Percentiles rank a stretch among this genome's conserved stretches.
Evolutionary conservation across 2,888 invertebrate species (phyloP).

Genomic region (Lasioglossum figueresi): DNA sequence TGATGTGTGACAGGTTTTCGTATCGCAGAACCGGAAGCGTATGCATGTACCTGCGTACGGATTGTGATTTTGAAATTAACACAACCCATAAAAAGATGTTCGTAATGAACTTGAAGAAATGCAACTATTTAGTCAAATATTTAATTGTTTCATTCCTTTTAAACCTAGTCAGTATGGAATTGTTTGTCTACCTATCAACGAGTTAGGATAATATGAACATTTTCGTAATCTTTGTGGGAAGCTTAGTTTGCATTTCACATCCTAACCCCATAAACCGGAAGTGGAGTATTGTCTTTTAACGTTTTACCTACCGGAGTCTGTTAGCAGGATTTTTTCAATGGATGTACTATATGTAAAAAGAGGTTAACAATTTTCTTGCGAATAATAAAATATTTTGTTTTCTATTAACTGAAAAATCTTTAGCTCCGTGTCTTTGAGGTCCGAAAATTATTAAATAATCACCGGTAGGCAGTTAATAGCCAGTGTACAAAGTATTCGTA

Average conservation of each 20-base stretch:
- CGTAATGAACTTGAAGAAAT: not conserved
- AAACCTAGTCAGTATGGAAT: not conserved
- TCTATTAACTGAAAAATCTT: not conserved
- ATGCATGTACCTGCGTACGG: not conserved
- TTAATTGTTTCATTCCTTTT: not conserved
- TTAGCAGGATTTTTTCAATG: not conserved
- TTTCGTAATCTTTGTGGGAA: not conserved
- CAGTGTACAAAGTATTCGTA: too few relatives aligned
- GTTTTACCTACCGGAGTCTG: not conserved
- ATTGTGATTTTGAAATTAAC: not conserved
- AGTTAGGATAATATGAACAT: too few relatives aligned
- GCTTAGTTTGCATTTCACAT: not conserved
- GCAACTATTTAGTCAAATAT: not conserved
- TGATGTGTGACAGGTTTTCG: not conserved
- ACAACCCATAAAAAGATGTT: too few relatives aligned
- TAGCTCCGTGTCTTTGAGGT: not conserved
- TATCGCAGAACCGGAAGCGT: not conserved
- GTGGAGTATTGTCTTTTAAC: not conserved
- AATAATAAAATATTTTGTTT: not conserved
- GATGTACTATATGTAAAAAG: not conserved
- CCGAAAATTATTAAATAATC: not conserved
- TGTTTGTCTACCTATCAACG: not conserved
- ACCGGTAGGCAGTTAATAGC: not conserved
- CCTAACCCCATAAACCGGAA: not conserved
- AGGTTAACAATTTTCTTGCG: not conserved